Conservation (phyloP, 23 tunicate species). For the Pegea sp. region DNA sequence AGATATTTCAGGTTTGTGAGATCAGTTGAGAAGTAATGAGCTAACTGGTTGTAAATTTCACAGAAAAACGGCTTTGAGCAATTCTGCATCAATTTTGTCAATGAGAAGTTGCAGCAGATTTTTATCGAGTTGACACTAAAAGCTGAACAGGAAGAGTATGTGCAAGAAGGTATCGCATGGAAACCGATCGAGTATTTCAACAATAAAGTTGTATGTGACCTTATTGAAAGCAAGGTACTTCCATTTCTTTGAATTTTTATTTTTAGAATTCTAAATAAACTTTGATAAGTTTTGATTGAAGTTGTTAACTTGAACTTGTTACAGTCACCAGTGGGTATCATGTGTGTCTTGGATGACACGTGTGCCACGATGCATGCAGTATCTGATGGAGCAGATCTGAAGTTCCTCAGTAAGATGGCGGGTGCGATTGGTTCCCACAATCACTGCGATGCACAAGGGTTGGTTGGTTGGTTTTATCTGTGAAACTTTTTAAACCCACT, state of each 20-base stretch:
- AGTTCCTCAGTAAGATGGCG: slow-evolving; percentile 53
- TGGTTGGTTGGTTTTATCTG: too few relatives aligned
- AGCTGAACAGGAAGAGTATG: slow-evolving; percentile 98
- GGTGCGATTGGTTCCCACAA: slow-evolving; percentile 54
- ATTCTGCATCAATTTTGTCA: slow-evolving; percentile 89
- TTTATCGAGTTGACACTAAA: slow-evolving; percentile 88
- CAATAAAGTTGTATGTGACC: slow-evolving; percentile 80
- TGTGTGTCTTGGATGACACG: slow-evolving; percentile 92
- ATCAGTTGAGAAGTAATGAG: too few relatives aligned
- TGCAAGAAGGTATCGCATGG: slow-evolving; percentile 88
- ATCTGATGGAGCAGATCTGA: slow-evolving; percentile 68
- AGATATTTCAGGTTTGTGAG: slow-evolving; percentile 67
- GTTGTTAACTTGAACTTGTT: neutral
- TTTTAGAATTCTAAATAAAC: neutral
- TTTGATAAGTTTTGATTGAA: neutral
- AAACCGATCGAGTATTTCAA: slow-evolving; percentile 87
- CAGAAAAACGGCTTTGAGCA: slow-evolving; percentile 97
- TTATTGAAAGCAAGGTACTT: slow-evolving; percentile 68
- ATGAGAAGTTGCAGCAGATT: slow-evolving; percentile 89
- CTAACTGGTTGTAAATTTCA: slow-evolving; percentile 1
- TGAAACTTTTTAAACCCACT: too few relatives aligned
- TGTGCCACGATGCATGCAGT: slow-evolving; percentile 98
- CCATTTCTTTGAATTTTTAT: neutral
- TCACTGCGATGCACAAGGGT: slow-evolving; percentile 9
- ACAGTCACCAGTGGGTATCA: slow-evolving; percentile 75